Evolutionary conservation across 2,888 invertebrate genomes (phyloP).

Genomic region (Leptinotarsa juncta): DNA sequence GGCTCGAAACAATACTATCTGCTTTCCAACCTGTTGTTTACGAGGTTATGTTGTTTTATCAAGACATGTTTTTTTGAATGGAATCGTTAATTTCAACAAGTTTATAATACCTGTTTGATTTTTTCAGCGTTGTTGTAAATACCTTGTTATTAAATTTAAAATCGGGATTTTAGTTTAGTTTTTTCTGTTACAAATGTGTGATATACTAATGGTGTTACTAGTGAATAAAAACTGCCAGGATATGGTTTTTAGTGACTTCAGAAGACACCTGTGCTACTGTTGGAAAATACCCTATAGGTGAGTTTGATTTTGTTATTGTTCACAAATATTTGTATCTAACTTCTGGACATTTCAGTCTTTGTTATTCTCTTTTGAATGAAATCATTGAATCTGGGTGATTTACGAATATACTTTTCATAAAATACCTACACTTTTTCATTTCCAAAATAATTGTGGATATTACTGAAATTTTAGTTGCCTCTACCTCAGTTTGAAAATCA

Average conservation of each 20-base stretch:
- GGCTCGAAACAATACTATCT: neutral
- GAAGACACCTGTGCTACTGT: neutral
- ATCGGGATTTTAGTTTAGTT: neutral
- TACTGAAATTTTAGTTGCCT: neutral
- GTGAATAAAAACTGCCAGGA: neutral
- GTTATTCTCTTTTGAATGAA: neutral
- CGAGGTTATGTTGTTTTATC: constrained; percentile 38
- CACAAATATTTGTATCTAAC: no score
- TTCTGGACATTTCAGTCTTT: no score
- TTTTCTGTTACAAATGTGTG: constrained; percentile 1
- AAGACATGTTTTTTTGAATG: constrained; percentile 28
- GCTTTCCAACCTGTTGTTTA: constrained; percentile 42
- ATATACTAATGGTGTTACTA: neutral
- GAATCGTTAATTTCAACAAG: neutral
- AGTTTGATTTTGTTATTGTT: neutral
- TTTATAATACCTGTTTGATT: neutral
- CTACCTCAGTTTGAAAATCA: constrained; percentile 7
- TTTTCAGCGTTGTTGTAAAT: no score
- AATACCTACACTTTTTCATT: neutral
- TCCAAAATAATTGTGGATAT: neutral
- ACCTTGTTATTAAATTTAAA: neutral
- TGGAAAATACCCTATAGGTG: constrained; percentile 1
- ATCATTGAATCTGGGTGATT: neutral
- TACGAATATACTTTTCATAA: neutral
- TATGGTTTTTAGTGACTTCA: neutral